Evolutionary conservation across 23 tunicate species (phyloP), one percentile per base, ranked within the genome.

Genomic region (Ascidia mentula): DNA sequence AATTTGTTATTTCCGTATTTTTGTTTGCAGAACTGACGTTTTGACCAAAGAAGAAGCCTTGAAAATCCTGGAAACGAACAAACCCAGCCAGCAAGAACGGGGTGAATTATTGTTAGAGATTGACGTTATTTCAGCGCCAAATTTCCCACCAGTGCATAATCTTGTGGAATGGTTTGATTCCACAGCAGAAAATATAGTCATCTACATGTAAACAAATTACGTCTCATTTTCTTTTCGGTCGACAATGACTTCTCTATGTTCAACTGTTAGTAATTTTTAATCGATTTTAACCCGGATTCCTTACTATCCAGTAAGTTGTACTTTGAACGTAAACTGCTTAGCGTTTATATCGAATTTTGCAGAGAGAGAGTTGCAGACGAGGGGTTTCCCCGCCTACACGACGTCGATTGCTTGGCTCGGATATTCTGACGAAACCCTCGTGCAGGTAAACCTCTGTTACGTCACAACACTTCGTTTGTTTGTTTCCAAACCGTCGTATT

Each of bases 361-460:
- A 90, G 98, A 93, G 59, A 37, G 53, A 24, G 46, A 20, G 6
- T 65, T 93, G 73, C 79, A 75, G 40, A 46, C 80, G 26, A 79
- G 80, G 36, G 98, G 98, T 7, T 93, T 84, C 70, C 98, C 98
- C 17, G 98, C 98, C 0, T 93, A 93, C 80, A 93, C 98, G 22
- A 93, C 98, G 1, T 93, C 98, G 0, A 90, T 82, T 18, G 98
- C 93, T 4, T 93, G 98, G 98, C 79, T 93, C 3, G 98, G 98
- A 9, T 93, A 93, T 69, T 77, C 93, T 1, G 98, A 93, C 72
- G 85, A 86, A 61, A 77, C 76, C n/a, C 88, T 91, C 30, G 76
- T 39, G 32, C 31, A 91, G 59, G 97, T 91, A 80, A 40, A 6
- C 65, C 22, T 28, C 28, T 53, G 28, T 20, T 53, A 9, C 13